Conservation (phyloP, 2,888 invertebrate genomes). For the Blastobasis adustella region DNA sequence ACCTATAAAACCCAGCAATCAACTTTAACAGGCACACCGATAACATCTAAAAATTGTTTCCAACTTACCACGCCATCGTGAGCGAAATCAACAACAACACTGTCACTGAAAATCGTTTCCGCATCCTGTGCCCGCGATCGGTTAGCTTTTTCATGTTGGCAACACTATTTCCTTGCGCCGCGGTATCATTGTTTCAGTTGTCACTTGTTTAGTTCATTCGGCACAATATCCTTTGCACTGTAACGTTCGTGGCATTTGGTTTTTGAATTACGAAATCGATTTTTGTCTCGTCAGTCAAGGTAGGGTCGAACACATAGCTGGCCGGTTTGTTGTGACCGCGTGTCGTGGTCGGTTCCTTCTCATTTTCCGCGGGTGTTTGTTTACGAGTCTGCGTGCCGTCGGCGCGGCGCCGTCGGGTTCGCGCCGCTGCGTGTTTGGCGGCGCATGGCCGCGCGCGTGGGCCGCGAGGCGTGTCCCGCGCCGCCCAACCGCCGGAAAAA, state of each 20-base stretch:
- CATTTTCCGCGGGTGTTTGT: constrained; percentile 28
- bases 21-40: no score
- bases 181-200: constrained; percentile 55
- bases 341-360: not conserved
- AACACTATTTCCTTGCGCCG: constrained; percentile 56
- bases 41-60: not conserved
- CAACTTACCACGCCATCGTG: constrained; percentile 59
- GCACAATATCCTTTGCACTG: constrained; percentile 4
- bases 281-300: not conserved
- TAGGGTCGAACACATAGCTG: not conserved
- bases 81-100: constrained; percentile 53
- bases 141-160: constrained; percentile 61
- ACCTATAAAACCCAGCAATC: no score
- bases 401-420: constrained; percentile 55
- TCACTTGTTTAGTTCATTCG: constrained; percentile 25
- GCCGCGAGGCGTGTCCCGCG: constrained; percentile 60
- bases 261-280: not conserved
- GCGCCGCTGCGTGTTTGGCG: constrained; percentile 43
- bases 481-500: constrained; percentile 69
- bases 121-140: constrained; percentile 55
- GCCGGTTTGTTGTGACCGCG: not conserved
- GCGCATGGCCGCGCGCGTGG: constrained; percentile 61
- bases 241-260: not conserved
- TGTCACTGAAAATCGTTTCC: constrained; percentile 43
- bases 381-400: constrained; percentile 43